phyloP scores from a whole-genome alignment of 2,113 vertebrate species.

The Montifringilla adamsi region DNA sequence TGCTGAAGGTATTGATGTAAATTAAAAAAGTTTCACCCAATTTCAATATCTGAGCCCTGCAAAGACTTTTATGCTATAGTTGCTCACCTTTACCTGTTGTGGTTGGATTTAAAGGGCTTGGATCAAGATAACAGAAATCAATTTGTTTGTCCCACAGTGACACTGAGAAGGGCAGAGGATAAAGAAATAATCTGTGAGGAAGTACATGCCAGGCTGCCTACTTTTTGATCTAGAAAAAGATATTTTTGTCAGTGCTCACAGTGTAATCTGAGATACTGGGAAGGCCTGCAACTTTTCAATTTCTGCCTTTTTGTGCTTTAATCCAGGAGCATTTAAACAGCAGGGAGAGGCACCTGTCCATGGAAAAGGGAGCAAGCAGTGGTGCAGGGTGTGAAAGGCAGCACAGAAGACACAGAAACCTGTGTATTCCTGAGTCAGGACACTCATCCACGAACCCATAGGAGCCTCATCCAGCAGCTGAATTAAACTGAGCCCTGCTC shows the following conservation, averaged over 20 bases:
- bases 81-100: neutral
- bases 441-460: neutral
- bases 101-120: neutral
- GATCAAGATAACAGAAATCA: neutral
- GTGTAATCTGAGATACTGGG: neutral
- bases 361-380: neutral
- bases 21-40: neutral
- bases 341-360: neutral
- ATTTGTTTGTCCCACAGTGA: neutral
- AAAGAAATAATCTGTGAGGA: neutral
- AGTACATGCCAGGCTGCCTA: neutral
- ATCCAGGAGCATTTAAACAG: neutral
- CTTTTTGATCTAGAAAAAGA: neutral
- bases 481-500: neutral
- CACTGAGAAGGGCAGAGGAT: slow-evolving; percentile 11
- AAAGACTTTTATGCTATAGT: neutral
- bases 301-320: neutral
- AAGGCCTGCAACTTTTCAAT: neutral
- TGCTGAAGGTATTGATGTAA: neutral
- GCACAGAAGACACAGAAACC: neutral
- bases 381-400: neutral
- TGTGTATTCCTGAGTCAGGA: neutral
- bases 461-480: neutral
- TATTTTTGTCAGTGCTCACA: neutral
- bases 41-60: neutral